These are phyloP conservation scores for Apocheima hispidaria DNA, from an alignment of 2,888 invertebrate genomes.

Conservation along the genomic window DNA sequence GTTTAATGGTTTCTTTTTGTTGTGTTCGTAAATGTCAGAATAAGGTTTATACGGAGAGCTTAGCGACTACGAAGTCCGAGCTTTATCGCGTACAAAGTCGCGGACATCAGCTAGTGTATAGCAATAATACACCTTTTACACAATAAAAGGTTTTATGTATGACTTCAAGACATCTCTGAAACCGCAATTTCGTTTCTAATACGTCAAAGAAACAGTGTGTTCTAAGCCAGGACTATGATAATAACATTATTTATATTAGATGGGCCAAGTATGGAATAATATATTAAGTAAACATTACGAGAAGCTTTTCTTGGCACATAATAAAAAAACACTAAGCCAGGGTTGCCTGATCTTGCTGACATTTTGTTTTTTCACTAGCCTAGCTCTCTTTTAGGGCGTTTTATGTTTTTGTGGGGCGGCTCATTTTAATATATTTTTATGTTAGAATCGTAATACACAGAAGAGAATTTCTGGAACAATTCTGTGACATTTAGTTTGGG, in stretches of 20 bases:
- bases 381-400: slow-evolving; percentile 29
- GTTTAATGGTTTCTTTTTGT: too few species aligned
- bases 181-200: slow-evolving; percentile 38
- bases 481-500: slow-evolving; percentile 13
- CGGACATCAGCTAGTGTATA: too few species aligned
- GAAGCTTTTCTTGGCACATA: slow-evolving; percentile 47
- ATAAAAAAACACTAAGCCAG: slow-evolving; percentile 51
- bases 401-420: slow-evolving; percentile 24
- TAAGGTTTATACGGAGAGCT: too few species aligned
- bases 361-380: slow-evolving; percentile 41
- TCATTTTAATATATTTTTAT: slow-evolving; percentile 36
- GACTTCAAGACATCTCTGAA: slow-evolving; percentile 28
- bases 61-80: too few species aligned
- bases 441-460: slow-evolving; percentile 25
- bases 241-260: slow-evolving; percentile 52
- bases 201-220: slow-evolving; percentile 25
- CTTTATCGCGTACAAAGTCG: too few species aligned
- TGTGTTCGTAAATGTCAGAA: too few species aligned
- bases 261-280: slow-evolving; percentile 50
- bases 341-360: slow-evolving; percentile 43
- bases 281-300: slow-evolving; percentile 46
- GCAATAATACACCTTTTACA: neutral
- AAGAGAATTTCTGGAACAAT: slow-evolving; percentile 12
- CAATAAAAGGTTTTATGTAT: neutral
- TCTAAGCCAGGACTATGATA: slow-evolving; percentile 40